Evolutionary conservation across 2,113 vertebrate genomes (phyloP).

Genomic region (Oriolus oriolus): DNA sequence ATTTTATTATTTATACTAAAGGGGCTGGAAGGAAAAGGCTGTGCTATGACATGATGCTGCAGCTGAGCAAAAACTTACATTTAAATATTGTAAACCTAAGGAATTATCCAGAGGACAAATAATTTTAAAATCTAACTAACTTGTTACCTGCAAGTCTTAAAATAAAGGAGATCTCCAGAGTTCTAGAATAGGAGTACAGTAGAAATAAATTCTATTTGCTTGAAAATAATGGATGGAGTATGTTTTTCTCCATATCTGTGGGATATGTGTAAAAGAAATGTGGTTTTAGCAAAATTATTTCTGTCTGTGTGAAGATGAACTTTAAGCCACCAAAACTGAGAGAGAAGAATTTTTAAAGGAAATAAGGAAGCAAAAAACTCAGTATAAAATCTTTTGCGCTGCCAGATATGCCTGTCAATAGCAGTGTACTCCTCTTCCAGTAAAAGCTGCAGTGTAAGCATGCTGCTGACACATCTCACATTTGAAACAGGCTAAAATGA

Average conservation of each 20-base stretch:
- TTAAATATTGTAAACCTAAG: background rate
- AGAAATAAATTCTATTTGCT: background rate
- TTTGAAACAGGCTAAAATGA: slow-evolving; percentile 33
- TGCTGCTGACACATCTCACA: background rate
- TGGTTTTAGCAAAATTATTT: background rate
- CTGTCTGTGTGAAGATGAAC: background rate
- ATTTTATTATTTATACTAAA: background rate
- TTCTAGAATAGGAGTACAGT: background rate
- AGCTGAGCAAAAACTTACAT: background rate
- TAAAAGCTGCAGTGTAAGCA: slow-evolving; percentile 43
- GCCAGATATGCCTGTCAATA: slow-evolving; percentile 21
- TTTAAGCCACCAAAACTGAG: background rate
- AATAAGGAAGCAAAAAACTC: background rate
- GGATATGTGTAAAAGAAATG: background rate
- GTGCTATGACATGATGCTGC: background rate
- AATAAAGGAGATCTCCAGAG: background rate
- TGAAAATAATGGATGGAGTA: background rate
- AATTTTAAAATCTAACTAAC: background rate
- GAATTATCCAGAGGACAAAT: background rate
- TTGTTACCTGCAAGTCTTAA: background rate
- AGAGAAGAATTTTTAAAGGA: background rate
- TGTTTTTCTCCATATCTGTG: background rate
- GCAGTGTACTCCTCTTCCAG: slow-evolving; percentile 11
- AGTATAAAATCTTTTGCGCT: background rate
- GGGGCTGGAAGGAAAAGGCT: background rate